Conservation (phyloP, 2,888 invertebrate species). For the Nemotelus pantherinus region DNA sequence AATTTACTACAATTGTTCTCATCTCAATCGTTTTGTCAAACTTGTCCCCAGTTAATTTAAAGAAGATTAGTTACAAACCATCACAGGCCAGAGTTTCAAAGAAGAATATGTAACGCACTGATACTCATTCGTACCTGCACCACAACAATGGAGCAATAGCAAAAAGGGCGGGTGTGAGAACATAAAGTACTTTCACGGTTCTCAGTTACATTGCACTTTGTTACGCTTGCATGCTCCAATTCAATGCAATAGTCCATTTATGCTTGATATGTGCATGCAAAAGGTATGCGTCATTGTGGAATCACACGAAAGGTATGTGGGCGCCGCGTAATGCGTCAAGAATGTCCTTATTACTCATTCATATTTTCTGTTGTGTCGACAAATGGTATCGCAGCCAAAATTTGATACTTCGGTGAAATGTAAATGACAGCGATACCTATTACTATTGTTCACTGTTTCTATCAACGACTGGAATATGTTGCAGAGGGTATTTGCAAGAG, state of each 20-base stretch:
- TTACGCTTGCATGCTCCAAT: slow-evolving; percentile 30
- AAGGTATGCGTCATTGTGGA: slow-evolving; percentile 4
- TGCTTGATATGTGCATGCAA: slow-evolving; percentile 6
- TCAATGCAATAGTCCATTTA: background rate
- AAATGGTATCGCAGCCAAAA: slow-evolving; percentile 1
- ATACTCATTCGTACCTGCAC: background rate
- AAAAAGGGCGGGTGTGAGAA: slow-evolving; percentile 29
- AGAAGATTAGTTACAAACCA: slow-evolving; percentile 24
- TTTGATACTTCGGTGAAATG: slow-evolving; percentile 6
- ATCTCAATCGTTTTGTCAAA: slow-evolving; percentile 14
- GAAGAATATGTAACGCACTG: background rate
- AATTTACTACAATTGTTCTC: too few relatives aligned
- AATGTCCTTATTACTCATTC: slow-evolving; percentile 20
- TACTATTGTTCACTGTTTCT: background rate
- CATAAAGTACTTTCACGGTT: slow-evolving; percentile 33
- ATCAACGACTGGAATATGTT: background rate
- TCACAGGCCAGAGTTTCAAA: background rate
- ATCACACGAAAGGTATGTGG: background rate
- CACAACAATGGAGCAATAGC: slow-evolving; percentile 25
- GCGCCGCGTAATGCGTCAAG: background rate
- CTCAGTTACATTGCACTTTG: background rate
- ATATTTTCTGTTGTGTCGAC: slow-evolving; percentile 9
- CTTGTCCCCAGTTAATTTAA: slow-evolving; percentile 34
- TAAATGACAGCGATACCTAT: slow-evolving; percentile 26
- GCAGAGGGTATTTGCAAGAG: background rate